Percentiles rank a stretch among this genome's conserved stretches.
phyloP scores from a whole-genome alignment of 2,888 invertebrate species.

The Chaitophorus viminalis region DNA sequence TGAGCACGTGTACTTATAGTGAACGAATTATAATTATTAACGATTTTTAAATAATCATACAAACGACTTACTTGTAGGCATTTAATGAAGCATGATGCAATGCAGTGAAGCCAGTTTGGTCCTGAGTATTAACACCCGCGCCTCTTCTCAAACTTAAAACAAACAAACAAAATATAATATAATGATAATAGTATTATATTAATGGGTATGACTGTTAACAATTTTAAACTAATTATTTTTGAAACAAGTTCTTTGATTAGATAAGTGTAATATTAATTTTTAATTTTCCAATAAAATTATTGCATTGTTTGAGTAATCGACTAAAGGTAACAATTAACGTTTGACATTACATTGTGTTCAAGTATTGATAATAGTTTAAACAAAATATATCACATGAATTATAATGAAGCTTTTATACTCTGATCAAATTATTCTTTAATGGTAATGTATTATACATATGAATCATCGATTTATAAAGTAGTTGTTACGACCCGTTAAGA shows the following conservation, averaged over 20 bases:
- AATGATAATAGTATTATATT: background rate
- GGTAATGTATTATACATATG: background rate
- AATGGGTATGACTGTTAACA: background rate
- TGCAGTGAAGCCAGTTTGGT: conserved; percentile 91
- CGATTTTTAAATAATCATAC: conserved; percentile 38
- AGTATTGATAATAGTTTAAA: background rate
- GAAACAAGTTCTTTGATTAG: background rate
- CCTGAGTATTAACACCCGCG: conserved; percentile 92
- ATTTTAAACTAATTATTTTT: background rate
- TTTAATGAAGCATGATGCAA: conserved; percentile 94
- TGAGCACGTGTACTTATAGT: background rate
- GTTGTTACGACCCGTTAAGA: no score
- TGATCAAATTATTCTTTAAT: background rate
- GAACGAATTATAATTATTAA: background rate
- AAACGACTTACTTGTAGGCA: conserved; percentile 82
- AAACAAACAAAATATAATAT: background rate
- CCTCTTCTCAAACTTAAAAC: conserved; percentile 81
- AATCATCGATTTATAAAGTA: background rate
- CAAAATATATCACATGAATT: background rate
- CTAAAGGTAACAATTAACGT: background rate
- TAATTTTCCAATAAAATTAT: background rate
- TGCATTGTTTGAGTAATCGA: background rate
- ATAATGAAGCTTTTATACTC: no score
- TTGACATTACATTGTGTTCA: background rate
- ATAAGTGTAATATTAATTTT: background rate